Percentiles rank a stretch among this genome's conserved stretches.
Conservation (phyloP, 1,140 invertebrate genomes). For the Cydia strobilella region DNA sequence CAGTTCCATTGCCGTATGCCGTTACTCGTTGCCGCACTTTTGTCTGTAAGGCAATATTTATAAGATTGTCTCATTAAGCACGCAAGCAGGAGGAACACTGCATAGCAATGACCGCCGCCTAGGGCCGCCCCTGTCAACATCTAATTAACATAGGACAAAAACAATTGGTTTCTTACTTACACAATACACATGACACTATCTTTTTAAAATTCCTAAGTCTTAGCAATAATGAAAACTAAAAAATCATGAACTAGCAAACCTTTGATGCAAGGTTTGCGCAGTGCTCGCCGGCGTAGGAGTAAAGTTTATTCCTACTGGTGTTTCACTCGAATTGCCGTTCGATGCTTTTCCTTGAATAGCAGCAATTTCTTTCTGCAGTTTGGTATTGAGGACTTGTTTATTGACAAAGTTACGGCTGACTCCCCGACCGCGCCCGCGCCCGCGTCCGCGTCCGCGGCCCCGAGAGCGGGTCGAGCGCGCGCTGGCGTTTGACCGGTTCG, state of each 20-base stretch:
- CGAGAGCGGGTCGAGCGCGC: conserved; percentile 54
- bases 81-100: no score
- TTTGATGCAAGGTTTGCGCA: conserved; percentile 67
- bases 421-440: conserved; percentile 58
- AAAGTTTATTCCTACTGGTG: conserved; percentile 63
- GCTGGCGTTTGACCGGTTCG: conserved; percentile 53
- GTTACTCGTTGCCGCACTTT: no score
- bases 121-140: no score
- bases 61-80: no score
- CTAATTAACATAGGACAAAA: background rate
- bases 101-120: no score
- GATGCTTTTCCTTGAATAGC: conserved; percentile 68
- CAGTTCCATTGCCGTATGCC: no score
- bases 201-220: conserved; percentile 14
- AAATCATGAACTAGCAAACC: conserved; percentile 58
- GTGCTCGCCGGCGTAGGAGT: conserved; percentile 68
- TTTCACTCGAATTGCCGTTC: conserved; percentile 44
- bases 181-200: conserved; percentile 1
- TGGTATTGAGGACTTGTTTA: conserved; percentile 68
- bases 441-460: conserved; percentile 50
- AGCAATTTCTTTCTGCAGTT: conserved; percentile 72
- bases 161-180: background rate
- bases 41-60: no score
- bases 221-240: background rate
- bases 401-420: conserved; percentile 69